A percentile compares a stretch with the other conserved stretches of the same genome.
Conservation (phyloP, 2,888 invertebrate species). For the Sisyra nigra region DNA sequence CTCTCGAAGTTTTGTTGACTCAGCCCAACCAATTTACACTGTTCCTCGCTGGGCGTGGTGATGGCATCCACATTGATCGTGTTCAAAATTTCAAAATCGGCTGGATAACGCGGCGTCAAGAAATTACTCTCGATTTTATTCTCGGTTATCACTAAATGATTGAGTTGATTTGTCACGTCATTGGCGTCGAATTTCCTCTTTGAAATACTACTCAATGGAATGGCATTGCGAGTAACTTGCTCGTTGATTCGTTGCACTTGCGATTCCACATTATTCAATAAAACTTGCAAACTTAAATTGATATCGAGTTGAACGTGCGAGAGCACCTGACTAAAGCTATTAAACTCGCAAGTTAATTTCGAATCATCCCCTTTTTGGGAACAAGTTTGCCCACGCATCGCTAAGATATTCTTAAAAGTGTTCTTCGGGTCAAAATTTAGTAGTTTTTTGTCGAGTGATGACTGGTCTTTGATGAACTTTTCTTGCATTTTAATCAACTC, state of each 20-base stretch:
- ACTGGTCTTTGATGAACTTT: constrained; percentile 35
- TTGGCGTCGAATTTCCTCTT: constrained; percentile 9
- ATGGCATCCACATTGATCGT: no score
- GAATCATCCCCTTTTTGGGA: constrained; percentile 23
- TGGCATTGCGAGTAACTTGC: constrained; percentile 22
- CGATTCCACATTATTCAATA: constrained; percentile 31
- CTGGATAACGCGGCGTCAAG: no score
- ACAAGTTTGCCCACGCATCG: constrained; percentile 24
- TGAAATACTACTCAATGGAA: constrained; percentile 4
- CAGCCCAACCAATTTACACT: constrained; percentile 29
- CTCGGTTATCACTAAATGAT: neutral
- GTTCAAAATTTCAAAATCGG: no score
- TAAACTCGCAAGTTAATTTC: constrained; percentile 25
- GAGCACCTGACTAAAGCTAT: constrained; percentile 23
- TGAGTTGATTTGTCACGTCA: neutral
- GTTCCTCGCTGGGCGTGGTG: constrained; percentile 18
- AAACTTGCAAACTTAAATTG: constrained; percentile 28
- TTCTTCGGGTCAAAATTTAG: constrained; percentile 21
- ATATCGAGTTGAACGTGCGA: constrained; percentile 27
- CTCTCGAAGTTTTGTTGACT: constrained; percentile 31
- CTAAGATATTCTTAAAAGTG: constrained; percentile 18
- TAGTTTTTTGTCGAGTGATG: constrained; percentile 27
- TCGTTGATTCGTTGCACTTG: constrained; percentile 32
- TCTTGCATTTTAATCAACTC: constrained; percentile 41
- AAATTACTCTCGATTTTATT: neutral